Percentiles rank a stretch among this genome's conserved stretches.
Conservation (phyloP, 2,797 vertebrate species). For the Chelon labrosus region DNA sequence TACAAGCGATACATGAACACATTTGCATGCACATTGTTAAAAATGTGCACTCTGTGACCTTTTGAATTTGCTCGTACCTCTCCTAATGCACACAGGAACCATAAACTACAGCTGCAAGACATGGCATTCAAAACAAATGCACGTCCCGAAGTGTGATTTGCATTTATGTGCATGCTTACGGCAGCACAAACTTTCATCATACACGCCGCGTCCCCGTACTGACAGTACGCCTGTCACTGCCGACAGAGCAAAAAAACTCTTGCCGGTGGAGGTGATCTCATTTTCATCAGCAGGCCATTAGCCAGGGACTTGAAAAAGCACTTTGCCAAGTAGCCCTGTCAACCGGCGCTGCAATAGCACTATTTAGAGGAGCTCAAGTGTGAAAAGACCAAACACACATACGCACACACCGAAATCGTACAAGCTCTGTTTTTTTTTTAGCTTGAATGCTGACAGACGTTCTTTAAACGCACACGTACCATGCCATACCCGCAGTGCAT, state of each 20-base stretch:
- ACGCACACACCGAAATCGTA: neutral
- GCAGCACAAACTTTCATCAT: slow-evolving; percentile 16
- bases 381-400: slow-evolving; percentile 53
- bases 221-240: slow-evolving; percentile 14
- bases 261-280: slow-evolving; percentile 42
- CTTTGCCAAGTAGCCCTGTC: slow-evolving; percentile 61
- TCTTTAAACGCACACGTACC: neutral
- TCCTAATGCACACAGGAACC: neutral
- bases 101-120: neutral
- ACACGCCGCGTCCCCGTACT: neutral
- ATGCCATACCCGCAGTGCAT: neutral
- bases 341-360: slow-evolving; percentile 18
- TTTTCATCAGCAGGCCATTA: slow-evolving; percentile 67
- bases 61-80: neutral
- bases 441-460: slow-evolving; percentile 1
- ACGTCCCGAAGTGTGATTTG: slow-evolving; percentile 1
- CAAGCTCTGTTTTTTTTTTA: neutral
- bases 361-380: slow-evolving; percentile 54
- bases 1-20: neutral
- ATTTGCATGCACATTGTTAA: neutral
- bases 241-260: slow-evolving; percentile 21
- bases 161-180: slow-evolving; percentile 7
- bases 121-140: slow-evolving; percentile 6
- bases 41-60: neutral
- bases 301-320: slow-evolving; percentile 59